phyloP scores from a whole-genome alignment of 2,797 vertebrate species.

The Tapera naevia region DNA sequence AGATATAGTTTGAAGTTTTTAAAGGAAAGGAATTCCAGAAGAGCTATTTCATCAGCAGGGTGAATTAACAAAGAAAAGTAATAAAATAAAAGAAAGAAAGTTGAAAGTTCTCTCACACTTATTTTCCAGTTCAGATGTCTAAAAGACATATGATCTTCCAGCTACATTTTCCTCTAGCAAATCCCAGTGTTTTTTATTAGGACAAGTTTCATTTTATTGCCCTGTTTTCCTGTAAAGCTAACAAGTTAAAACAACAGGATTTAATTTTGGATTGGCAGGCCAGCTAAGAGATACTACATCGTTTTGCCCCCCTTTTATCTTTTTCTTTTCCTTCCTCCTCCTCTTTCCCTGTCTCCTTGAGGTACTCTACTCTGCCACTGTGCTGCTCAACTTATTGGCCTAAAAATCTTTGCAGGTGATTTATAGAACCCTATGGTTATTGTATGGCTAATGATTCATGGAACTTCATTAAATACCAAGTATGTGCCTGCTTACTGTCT shows the following conservation, averaged over 20 bases:
- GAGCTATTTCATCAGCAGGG: background rate
- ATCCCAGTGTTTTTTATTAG: conserved; percentile 13
- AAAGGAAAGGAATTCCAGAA: conserved; percentile 26
- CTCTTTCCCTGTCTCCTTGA: background rate
- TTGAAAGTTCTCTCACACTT: background rate
- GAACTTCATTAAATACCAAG: conserved; percentile 72
- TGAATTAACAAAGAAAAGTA: background rate
- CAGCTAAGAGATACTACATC: background rate
- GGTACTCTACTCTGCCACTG: conserved; percentile 22
- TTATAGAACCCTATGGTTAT: conserved; percentile 63
- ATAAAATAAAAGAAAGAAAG: background rate
- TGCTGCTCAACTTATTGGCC: background rate
- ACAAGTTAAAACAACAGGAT: conserved; percentile 66
- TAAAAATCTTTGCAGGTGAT: conserved; percentile 55
- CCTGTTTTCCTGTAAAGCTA: conserved; percentile 61
- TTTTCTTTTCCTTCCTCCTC: background rate
- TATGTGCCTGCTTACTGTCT: conserved; percentile 75
- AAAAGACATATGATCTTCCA: background rate
- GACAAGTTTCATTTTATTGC: conserved; percentile 52
- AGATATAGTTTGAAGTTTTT: background rate
- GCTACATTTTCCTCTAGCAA: background rate
- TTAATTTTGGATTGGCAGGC: conserved; percentile 45
- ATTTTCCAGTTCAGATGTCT: background rate
- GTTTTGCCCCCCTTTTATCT: conserved; percentile 29
- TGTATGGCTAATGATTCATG: conserved; percentile 67